Evolutionary conservation across 2,888 invertebrate genomes (phyloP).

Genomic region (Temnothorax rugatulus): DNA sequence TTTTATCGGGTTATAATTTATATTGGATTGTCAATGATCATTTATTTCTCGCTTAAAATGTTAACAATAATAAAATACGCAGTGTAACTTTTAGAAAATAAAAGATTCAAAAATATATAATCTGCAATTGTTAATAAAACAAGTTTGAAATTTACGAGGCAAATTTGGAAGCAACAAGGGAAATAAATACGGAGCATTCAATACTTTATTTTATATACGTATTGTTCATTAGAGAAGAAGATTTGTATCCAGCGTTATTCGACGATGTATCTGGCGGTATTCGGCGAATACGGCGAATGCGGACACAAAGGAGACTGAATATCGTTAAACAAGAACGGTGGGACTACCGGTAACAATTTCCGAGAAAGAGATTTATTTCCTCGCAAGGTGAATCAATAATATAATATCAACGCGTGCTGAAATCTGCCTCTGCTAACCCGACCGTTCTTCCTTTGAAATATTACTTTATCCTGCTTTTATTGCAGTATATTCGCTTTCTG

Average conservation of each 20-base stretch:
- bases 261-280: background rate
- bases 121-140: background rate
- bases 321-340: constrained; percentile 59
- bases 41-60: background rate
- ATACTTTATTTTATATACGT: background rate
- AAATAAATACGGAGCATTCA: background rate
- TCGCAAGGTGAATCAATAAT: constrained; percentile 65
- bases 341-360: constrained; percentile 65
- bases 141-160: background rate
- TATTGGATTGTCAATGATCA: background rate
- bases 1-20: background rate
- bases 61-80: background rate
- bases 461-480: constrained; percentile 45
- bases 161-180: background rate
- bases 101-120: background rate
- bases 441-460: constrained; percentile 36
- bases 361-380: constrained; percentile 55
- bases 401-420: constrained; percentile 51
- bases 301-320: constrained; percentile 48
- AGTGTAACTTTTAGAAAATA: background rate
- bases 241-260: background rate
- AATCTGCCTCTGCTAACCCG: constrained; percentile 23
- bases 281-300: constrained; percentile 20
- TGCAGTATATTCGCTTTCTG: constrained; percentile 47
- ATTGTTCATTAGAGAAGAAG: background rate